A percentile compares a stretch with the other conserved stretches of the same genome.
Conservation (phyloP, 2,797 vertebrate genomes). For the Zenarchopterus dispar region DNA sequence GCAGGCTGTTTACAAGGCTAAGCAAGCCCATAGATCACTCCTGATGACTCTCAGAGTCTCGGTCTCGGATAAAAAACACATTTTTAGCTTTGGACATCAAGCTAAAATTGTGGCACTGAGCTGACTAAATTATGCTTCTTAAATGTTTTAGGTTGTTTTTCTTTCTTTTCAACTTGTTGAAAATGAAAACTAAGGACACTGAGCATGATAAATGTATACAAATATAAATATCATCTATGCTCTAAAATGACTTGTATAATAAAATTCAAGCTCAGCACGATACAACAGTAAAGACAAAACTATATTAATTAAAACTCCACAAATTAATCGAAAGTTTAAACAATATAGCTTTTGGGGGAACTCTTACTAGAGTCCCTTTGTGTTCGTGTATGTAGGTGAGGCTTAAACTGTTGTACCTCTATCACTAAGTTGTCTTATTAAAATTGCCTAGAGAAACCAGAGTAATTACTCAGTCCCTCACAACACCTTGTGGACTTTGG, state of each 20-base stretch:
- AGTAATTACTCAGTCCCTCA: conserved; percentile 79
- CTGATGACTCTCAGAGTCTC: conserved; percentile 34
- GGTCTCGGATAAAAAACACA: conserved; percentile 30
- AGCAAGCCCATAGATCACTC: conserved; percentile 45
- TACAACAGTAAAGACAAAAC: conserved; percentile 6
- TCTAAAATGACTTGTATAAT: too few relatives aligned
- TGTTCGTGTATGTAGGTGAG: neutral
- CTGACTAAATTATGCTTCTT: neutral
- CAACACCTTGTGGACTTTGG: conserved; percentile 80
- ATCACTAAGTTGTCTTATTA: conserved; percentile 73
- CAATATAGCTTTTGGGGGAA: too few relatives aligned
- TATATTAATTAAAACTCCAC: conserved; percentile 1
- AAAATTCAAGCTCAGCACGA: neutral
- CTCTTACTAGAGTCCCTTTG: neutral
- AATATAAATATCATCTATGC: too few relatives aligned
- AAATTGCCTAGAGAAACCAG: conserved; percentile 74
- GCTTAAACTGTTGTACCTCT: conserved; percentile 13
- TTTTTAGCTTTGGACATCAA: conserved; percentile 1
- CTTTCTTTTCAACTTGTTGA: too few relatives aligned
- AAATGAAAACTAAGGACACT: too few relatives aligned
- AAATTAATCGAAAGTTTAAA: conserved; percentile 13
- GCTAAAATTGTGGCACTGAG: conserved; percentile 27
- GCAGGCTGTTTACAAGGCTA: conserved; percentile 59
- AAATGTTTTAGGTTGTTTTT: neutral
- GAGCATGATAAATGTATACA: too few relatives aligned